Conservation (phyloP, 2,888 invertebrate genomes). For the Empis stercorea region DNA sequence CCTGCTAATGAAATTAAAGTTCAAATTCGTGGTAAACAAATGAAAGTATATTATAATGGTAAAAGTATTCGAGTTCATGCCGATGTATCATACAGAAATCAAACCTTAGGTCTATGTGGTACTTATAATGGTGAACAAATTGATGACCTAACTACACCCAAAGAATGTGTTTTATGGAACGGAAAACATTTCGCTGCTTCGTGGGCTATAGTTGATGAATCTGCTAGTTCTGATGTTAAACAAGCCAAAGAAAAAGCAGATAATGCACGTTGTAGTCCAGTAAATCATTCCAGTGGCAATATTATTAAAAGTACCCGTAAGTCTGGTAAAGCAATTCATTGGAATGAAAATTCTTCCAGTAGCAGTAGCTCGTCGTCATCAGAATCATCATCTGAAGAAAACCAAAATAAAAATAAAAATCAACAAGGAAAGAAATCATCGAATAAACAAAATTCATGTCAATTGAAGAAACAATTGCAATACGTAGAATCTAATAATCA, state of each 20-base stretch:
- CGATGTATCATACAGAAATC: constrained; percentile 39
- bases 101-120: constrained; percentile 53
- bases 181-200: constrained; percentile 43
- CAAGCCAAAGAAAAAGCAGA: constrained; percentile 36
- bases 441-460: constrained; percentile 10
- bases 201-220: constrained; percentile 40
- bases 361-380: constrained; percentile 13
- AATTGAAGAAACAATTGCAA: constrained; percentile 38
- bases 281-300: constrained; percentile 27
- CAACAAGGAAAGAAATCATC: too few relatives aligned
- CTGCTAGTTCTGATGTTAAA: constrained; percentile 36
- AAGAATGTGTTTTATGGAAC: constrained; percentile 41
- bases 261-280: constrained; percentile 30
- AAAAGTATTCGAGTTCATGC: constrained; percentile 38
- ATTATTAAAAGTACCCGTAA: constrained; percentile 35
- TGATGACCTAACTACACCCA: constrained; percentile 47
- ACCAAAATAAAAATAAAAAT: too few relatives aligned
- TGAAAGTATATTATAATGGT: constrained; percentile 47
- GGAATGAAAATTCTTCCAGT: constrained; percentile 1
- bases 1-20: constrained; percentile 43
- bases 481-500: constrained; percentile 40
- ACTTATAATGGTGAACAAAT: constrained; percentile 44
- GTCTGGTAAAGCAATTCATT: constrained; percentile 3
- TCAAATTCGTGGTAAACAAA: constrained; percentile 37
- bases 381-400: constrained; percentile 1